Percentiles rank a stretch among this genome's conserved stretches.
These are phyloP conservation scores for Gallirallus australis DNA, from an alignment of 2,797 vertebrate genomes.

Conservation along the genomic window DNA sequence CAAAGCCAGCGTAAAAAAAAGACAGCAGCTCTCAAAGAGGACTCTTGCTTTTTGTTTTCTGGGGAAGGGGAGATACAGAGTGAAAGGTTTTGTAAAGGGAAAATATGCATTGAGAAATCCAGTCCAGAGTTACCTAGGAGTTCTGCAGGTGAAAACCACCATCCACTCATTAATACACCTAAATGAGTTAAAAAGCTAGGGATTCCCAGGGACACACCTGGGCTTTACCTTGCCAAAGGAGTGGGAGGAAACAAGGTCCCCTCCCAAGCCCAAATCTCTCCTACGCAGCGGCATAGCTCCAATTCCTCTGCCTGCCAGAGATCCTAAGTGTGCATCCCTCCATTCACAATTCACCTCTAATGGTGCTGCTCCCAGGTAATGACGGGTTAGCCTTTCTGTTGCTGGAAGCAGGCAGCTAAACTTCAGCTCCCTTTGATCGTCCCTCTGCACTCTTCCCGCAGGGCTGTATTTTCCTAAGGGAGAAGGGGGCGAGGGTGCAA, in stretches of 20 bases:
- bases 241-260: slow-evolving; percentile 62
- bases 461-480: slow-evolving; percentile 62
- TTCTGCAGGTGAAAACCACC: slow-evolving; percentile 39
- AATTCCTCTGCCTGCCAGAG: not conserved
- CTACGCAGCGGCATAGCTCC: slow-evolving; percentile 29
- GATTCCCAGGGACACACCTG: slow-evolving; percentile 68
- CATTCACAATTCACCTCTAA: not conserved
- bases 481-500: slow-evolving; percentile 56
- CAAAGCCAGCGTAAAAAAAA: not conserved
- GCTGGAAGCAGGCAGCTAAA: slow-evolving; percentile 54
- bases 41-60: not conserved
- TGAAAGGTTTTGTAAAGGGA: not conserved
- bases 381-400: not conserved
- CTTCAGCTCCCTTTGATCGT: slow-evolving; percentile 64
- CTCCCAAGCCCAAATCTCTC: slow-evolving; percentile 55
- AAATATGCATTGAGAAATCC: not conserved
- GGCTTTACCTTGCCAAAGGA: slow-evolving; percentile 46
- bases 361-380: slow-evolving; percentile 7
- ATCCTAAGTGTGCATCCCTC: not conserved
- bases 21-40: not conserved
- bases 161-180: not conserved
- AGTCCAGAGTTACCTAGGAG: not conserved
- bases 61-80: not conserved
- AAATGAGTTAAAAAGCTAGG: slow-evolving; percentile 24
- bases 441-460: slow-evolving; percentile 52